Percentiles rank a stretch among this genome's conserved stretches.
phyloP scores from a whole-genome alignment of 1,140 invertebrate genomes.

The Drosophila lacteicornis region DNA sequence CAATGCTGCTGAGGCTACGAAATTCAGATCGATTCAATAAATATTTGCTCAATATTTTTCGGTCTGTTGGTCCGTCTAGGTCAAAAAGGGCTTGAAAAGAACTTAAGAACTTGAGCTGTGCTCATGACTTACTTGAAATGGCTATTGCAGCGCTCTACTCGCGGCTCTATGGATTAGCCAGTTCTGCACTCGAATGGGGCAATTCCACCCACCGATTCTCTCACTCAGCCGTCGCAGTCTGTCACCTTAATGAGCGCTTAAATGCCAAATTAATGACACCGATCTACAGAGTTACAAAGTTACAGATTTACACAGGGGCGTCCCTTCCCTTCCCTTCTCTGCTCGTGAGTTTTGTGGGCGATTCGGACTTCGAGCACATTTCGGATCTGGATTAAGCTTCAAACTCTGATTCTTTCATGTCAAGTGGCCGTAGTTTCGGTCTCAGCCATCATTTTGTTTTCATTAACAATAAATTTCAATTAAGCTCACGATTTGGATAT shows the following conservation, averaged over 20 bases:
- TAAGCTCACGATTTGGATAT: slow-evolving; percentile 79
- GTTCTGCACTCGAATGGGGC: slow-evolving; percentile 6
- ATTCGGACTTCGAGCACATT: slow-evolving; percentile 40
- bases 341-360: slow-evolving; percentile 49
- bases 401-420: slow-evolving; percentile 68
- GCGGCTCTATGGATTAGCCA: slow-evolving; percentile 10
- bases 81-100: slow-evolving; percentile 9
- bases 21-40: slow-evolving; percentile 5
- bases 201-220: slow-evolving; percentile 63
- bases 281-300: background rate
- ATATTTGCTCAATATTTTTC: slow-evolving; percentile 13
- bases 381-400: slow-evolving; percentile 9
- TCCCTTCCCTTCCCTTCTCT: slow-evolving; percentile 7
- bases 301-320: background rate
- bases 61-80: background rate
- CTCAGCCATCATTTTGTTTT: slow-evolving; percentile 71
- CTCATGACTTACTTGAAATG: slow-evolving; percentile 9
- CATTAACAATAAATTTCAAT: slow-evolving; percentile 84
- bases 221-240: slow-evolving; percentile 56
- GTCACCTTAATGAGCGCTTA: slow-evolving; percentile 71
- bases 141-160: slow-evolving; percentile 1
- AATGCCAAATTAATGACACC: slow-evolving; percentile 71
- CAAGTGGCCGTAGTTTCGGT: slow-evolving; percentile 58
- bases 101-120: slow-evolving; percentile 1
- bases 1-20: slow-evolving; percentile 4